Conservation (phyloP, 1,140 invertebrate genomes). For the Kradibia gibbosae region DNA sequence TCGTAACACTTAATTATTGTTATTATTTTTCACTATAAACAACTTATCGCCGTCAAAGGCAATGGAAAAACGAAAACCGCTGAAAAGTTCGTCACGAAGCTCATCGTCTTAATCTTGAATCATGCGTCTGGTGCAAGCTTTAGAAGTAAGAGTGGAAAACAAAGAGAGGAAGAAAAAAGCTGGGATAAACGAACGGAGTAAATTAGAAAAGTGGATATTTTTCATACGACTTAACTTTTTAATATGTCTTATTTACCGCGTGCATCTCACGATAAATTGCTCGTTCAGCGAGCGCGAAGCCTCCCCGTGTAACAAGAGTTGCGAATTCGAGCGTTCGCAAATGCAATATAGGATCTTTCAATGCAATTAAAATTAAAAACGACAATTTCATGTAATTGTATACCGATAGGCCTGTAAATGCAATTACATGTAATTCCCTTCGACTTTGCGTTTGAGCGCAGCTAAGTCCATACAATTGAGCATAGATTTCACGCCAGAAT, state of each 20-base stretch:
- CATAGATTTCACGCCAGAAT: neutral
- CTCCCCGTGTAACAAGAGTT: no score
- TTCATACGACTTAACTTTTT: slow-evolving; percentile 40
- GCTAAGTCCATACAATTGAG: slow-evolving; percentile 29
- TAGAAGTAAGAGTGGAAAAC: slow-evolving; percentile 37
- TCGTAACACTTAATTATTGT: no score
- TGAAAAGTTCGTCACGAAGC: slow-evolving; percentile 38
- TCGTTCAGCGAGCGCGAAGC: neutral
- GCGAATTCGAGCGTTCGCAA: neutral
- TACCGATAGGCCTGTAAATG: slow-evolving; percentile 45
- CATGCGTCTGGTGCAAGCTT: no score
- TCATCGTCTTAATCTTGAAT: slow-evolving; percentile 26
- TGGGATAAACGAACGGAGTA: neutral
- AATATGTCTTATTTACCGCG: slow-evolving; percentile 7
- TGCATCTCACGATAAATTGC: no score
- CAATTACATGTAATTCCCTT: slow-evolving; percentile 26
- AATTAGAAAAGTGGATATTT: slow-evolving; percentile 14
- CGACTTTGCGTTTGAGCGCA: neutral
- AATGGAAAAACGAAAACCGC: neutral
- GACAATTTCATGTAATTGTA: slow-evolving; percentile 45
- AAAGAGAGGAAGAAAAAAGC: slow-evolving; percentile 3
- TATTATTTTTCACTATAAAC: slow-evolving; percentile 20
- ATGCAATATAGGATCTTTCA: slow-evolving; percentile 3
- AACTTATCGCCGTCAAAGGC: slow-evolving; percentile 13
- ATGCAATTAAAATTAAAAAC: slow-evolving; percentile 27